Conservation (phyloP, 2,888 invertebrate genomes). For the Bhutanitis thaidina region DNA sequence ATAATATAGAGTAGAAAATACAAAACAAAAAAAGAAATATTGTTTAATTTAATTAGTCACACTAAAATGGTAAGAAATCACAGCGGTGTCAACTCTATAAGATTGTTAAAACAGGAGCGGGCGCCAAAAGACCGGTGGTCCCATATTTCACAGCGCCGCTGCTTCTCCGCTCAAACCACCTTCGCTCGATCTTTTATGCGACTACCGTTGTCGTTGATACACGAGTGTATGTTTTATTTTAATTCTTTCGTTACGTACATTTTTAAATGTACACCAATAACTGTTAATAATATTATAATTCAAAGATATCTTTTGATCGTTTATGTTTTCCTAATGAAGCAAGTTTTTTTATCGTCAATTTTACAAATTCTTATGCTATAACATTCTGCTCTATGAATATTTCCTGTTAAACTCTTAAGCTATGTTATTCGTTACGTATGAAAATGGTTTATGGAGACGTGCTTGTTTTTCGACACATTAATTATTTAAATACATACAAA, state of each 20-base stretch:
- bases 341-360: background rate
- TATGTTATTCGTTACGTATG: background rate
- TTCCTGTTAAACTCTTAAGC: too few relatives aligned
- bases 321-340: background rate
- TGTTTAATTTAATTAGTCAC: constrained; percentile 22
- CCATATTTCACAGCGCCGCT: constrained; percentile 61
- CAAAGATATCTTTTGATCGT: background rate
- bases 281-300: background rate
- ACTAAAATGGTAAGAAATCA: constrained; percentile 21
- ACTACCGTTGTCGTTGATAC: constrained; percentile 32
- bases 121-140: constrained; percentile 62
- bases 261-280: background rate
- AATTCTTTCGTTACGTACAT: background rate
- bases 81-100: constrained; percentile 29
- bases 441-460: background rate
- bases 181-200: constrained; percentile 49
- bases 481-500: background rate
- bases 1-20: too few relatives aligned
- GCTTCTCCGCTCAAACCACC: constrained; percentile 41
- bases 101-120: constrained; percentile 29
- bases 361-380: background rate
- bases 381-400: background rate
- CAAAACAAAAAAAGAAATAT: too few relatives aligned
- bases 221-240: background rate
- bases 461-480: background rate